Evolutionary conservation across 2,797 vertebrate species (phyloP), one percentile per base, ranked within the genome.

Genomic region (Coendou prehensilis): DNA sequence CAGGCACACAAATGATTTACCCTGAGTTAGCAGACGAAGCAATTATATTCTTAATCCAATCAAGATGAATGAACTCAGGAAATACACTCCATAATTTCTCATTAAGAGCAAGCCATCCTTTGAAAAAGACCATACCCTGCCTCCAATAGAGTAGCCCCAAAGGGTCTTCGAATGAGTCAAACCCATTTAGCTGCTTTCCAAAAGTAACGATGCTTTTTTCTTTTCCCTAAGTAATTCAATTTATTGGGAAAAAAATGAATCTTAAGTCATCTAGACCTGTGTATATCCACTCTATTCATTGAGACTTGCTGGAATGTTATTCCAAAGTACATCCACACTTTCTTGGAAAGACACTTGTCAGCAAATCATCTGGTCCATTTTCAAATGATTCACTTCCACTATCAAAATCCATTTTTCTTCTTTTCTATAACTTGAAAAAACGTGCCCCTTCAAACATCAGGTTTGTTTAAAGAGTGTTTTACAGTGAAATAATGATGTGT

Each of bases 81-180:
- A 95, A 69, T 0, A 78, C 93, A 79, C 56, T 54, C 83, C 63
- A 93, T 95, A 37, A 93, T 93, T 91, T 83, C 91, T 91, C 23
- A 9, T 95, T 82, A 83, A 69, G 84, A 80, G n/a, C 57, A 22
- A 7, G 78, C 33, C 7, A 61, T 13, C 14, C 78, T 92, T 67
- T 67, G 91, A 75, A 87, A 47, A 87, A 80, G 22, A 50, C n/a
- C 84, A 37, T 56, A 18, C 9, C 56, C 14, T 6, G 33, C 18
- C 50, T 69, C 22, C 59, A 18, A 20, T 30, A 26, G 33, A 5
- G 26, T 23, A 13, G 41, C 33, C 87, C 61, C 71, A 56, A 23
- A 18, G 33, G 30, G 5, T 45, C 63, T 76, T 20, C 3, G 37
- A 52, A 54, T 23, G 64, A 54, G 10, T 52, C 76, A 57, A 59